Conservation (phyloP, 2,113 vertebrate species). For the Paramisgurnus dabryanus region DNA sequence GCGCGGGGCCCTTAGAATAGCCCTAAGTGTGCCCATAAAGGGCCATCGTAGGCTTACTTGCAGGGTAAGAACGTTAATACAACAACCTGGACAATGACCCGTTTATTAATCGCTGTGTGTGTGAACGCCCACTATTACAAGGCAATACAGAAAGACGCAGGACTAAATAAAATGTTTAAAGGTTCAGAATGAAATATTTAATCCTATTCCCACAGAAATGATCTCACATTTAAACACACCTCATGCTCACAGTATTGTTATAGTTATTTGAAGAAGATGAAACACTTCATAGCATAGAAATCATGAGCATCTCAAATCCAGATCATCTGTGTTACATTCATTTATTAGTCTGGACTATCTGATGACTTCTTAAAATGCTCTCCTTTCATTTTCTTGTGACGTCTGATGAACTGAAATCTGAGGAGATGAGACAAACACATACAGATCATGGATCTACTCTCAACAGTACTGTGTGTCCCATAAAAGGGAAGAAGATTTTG, state of each 20-base stretch:
- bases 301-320: constrained; percentile 8
- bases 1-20: no score
- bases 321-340: not conserved
- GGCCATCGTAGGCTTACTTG: no score
- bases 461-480: not conserved
- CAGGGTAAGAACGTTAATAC: no score
- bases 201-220: constrained; percentile 1
- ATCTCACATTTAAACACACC: not conserved
- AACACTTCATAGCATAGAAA: not conserved
- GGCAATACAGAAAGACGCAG: constrained; percentile 25
- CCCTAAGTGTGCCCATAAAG: no score
- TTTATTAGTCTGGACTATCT: constrained; percentile 18
- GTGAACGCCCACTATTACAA: constrained; percentile 15
- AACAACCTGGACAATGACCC: no score
- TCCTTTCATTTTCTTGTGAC: constrained; percentile 30
- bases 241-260: not conserved
- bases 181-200: constrained; percentile 18
- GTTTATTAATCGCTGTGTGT: not conserved
- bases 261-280: not conserved
- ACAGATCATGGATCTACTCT: constrained; percentile 30
- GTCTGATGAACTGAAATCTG: constrained; percentile 20
- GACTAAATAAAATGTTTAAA: constrained; percentile 17
- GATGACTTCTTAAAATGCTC: constrained; percentile 35
- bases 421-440: constrained; percentile 24
- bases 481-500: constrained; percentile 3